Evolutionary conservation across 2,888 invertebrate genomes (phyloP), one percentile per base, ranked within the genome.

Genomic region (Rhagium mordax): DNA sequence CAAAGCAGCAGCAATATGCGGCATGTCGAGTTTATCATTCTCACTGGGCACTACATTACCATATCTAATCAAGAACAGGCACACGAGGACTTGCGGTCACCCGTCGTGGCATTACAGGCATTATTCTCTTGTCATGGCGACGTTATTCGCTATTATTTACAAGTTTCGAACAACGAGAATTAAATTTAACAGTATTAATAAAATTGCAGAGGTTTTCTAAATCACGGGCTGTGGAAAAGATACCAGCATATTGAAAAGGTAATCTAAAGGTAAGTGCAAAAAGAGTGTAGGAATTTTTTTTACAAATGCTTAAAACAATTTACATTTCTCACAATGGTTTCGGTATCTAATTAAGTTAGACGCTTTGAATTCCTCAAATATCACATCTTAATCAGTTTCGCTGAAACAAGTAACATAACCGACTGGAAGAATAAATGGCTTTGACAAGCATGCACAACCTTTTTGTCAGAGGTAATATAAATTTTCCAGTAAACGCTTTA

Each of bases 51-150:
- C 62, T 65, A 72, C 76, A 76, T 76, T 76, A 76, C 76, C 76
- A 76, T 76, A 76, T 76, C 76, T 76, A 76, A 76, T 76, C 76
- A 71, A 66, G 60, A 70, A 72, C 75, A 68, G 72, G 47, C 47
- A 10, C 64, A 70, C 33, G 72, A 64, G 67, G 27, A 65, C 64
- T 47, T 47, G 47, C 47, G 41, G 61, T 41, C 61, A 18, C 47
- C 61, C 27, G 24, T 16, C 57, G 57, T n/a, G 57, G 27, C 57
- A 57, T 29, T n/a, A 13, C 61, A 15, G 16, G 47, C 21, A 61
- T 47, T 47, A 47, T 51, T 51, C 20, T 20, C 51, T 20, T 41
- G 24, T 21, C 61, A 16, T 16, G 61, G 20, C 21, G 47, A 47
- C 61, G 24, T 21, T 51, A 51, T 51, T 51, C 18, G 61, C 20